phyloP scores from a whole-genome alignment of 2,888 invertebrate genomes.

The Nesidiocoris tenuis region DNA sequence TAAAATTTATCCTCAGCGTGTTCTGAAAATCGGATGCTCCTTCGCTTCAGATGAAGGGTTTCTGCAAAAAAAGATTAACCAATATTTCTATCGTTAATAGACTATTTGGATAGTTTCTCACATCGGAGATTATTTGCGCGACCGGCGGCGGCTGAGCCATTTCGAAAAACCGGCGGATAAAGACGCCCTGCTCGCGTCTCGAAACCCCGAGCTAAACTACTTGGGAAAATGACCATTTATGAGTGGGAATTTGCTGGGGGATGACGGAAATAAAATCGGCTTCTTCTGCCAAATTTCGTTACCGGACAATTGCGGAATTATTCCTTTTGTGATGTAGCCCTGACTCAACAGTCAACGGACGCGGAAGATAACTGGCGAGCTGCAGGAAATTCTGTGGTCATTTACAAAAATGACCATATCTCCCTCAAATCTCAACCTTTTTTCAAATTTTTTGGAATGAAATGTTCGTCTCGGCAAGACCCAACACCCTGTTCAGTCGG shows the following conservation, averaged over 20 bases:
- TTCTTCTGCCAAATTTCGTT: neutral
- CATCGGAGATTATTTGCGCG: neutral
- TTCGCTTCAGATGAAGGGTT: slow-evolving; percentile 30
- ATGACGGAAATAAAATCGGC: neutral
- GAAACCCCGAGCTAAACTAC: too few species aligned
- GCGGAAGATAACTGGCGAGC: too few species aligned
- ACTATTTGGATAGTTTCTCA: neutral
- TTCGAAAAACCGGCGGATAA: neutral
- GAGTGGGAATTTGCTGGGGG: neutral
- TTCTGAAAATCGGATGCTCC: slow-evolving; percentile 27
- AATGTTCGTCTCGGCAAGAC: too few species aligned
- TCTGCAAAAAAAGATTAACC: slow-evolving; percentile 33
- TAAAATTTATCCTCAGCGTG: slow-evolving; percentile 13
- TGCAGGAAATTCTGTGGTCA: too few species aligned
- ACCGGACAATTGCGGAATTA: too few species aligned
- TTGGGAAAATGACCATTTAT: neutral
- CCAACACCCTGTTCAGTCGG: too few species aligned
- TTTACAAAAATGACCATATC: too few species aligned
- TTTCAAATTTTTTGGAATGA: too few species aligned
- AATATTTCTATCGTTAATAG: neutral
- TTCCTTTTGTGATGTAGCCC: too few species aligned
- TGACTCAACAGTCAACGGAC: too few species aligned
- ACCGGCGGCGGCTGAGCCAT: neutral
- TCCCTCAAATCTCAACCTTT: too few species aligned
- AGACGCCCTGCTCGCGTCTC: too few species aligned